These are phyloP conservation scores for Cerastoderma edule DNA, from an alignment of 2,888 invertebrate species.

Conservation along the genomic window DNA sequence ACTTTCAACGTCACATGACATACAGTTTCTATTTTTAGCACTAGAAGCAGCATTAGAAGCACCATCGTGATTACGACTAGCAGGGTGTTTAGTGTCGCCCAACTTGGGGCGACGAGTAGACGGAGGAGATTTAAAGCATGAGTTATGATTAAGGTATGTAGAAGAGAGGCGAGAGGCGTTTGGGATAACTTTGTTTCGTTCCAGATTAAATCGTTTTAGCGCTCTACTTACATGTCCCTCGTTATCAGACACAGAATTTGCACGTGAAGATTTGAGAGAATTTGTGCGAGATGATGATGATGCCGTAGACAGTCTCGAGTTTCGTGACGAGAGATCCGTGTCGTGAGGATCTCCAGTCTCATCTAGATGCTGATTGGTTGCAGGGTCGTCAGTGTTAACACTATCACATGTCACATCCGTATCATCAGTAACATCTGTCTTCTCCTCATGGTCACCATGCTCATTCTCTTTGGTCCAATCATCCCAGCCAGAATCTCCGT, in stretches of 20 bases:
- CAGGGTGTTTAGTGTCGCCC: slow-evolving; percentile 42
- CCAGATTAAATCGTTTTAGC: slow-evolving; percentile 57
- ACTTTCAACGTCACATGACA: slow-evolving; percentile 59
- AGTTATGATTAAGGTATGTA: slow-evolving; percentile 39
- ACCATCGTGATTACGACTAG: slow-evolving; percentile 44
- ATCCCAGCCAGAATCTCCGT: slow-evolving; percentile 48
- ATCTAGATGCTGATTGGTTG: neutral
- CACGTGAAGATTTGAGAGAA: slow-evolving; percentile 26
- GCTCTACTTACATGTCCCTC: slow-evolving; percentile 62
- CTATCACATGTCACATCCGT: too few species aligned
- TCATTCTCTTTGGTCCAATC: slow-evolving; percentile 43
- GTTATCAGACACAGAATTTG: slow-evolving; percentile 45
- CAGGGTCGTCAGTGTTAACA: too few species aligned
- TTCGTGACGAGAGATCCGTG: slow-evolving; percentile 22
- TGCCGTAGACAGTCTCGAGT: slow-evolving; percentile 27
- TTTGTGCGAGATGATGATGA: slow-evolving; percentile 34
- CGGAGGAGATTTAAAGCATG: slow-evolving; percentile 53
- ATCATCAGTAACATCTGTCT: slow-evolving; percentile 12
- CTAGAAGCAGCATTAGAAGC: slow-evolving; percentile 41
- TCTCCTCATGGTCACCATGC: slow-evolving; percentile 1
- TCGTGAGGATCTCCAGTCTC: too few species aligned
- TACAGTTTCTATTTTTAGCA: slow-evolving; percentile 62
- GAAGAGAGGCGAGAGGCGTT: slow-evolving; percentile 46
- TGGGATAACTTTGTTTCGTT: slow-evolving; percentile 58
- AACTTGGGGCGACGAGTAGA: slow-evolving; percentile 48